phyloP scores from a whole-genome alignment of 2,888 invertebrate species.

The Tridacna gigas region DNA sequence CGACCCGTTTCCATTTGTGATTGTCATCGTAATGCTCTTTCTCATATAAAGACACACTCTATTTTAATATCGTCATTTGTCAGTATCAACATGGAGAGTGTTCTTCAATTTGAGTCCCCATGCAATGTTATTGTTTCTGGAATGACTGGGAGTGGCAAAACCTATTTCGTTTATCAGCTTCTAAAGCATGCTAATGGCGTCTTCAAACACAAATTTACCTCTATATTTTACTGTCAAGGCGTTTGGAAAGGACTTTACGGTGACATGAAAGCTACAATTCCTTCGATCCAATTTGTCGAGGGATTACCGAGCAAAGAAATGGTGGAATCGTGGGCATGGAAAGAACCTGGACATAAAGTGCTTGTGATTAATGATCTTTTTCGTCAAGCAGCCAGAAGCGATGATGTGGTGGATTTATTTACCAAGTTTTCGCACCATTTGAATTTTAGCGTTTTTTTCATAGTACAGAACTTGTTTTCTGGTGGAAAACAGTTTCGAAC shows the following conservation, averaged over 20 bases:
- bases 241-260: not conserved
- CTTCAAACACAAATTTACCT: constrained; percentile 21
- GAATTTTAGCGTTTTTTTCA: constrained; percentile 37
- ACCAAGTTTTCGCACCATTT: constrained; percentile 39
- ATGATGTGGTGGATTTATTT: not conserved
- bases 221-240: constrained; percentile 30
- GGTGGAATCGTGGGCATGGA: constrained; percentile 9
- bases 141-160: not conserved
- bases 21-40: too few species aligned
- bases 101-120: not conserved
- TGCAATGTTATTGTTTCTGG: not conserved
- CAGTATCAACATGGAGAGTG: constrained; percentile 6
- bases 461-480: constrained; percentile 50
- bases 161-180: not conserved
- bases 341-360: not conserved
- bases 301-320: constrained; percentile 33
- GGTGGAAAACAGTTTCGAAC: constrained; percentile 49
- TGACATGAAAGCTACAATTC: constrained; percentile 19
- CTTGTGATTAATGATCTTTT: constrained; percentile 13
- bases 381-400: constrained; percentile 6
- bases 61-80: not conserved
- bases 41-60: not conserved
- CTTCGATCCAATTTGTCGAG: constrained; percentile 26
- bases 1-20: too few species aligned
- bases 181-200: constrained; percentile 14